These are phyloP conservation scores for Rhyacophila evoluta DNA, from an alignment of 2,888 invertebrate genomes.

Conservation along the genomic window DNA sequence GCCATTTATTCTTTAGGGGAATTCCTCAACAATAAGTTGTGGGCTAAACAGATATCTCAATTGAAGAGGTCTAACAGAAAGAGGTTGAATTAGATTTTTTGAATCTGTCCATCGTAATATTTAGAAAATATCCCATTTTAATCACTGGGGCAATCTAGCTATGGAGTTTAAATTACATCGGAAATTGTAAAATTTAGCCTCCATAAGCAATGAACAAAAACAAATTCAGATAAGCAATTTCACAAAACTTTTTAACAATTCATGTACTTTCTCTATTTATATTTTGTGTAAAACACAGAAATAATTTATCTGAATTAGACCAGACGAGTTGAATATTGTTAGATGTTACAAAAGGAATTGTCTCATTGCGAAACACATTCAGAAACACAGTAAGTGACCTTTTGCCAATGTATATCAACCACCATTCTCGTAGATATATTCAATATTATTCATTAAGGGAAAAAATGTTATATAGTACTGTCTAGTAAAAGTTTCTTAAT, in stretches of 20 bases:
- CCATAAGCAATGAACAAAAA: too few species aligned
- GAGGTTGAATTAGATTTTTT: constrained; percentile 62
- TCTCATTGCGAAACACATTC: not conserved
- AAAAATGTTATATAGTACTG: not conserved
- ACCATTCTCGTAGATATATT: not conserved
- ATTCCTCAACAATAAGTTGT: constrained; percentile 76
- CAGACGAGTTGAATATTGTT: not conserved
- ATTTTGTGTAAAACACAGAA: not conserved
- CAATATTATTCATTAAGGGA: not conserved
- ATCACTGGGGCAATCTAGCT: not conserved
- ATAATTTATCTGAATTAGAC: not conserved
- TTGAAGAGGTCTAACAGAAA: constrained; percentile 67
- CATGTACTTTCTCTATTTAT: not conserved
- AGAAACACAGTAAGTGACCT: constrained; percentile 5
- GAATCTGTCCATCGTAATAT: not conserved
- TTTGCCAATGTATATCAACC: not conserved
- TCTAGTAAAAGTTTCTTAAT: not conserved
- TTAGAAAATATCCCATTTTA: not conserved
- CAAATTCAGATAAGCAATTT: constrained; percentile 2
- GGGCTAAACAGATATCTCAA: constrained; percentile 77
- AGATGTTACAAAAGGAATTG: not conserved
- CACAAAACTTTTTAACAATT: not conserved
- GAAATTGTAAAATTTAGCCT: not conserved
- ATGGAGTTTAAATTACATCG: not conserved
- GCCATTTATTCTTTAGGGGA: constrained; percentile 81